Evolutionary conservation across 2,888 invertebrate species (phyloP), one percentile per base, ranked within the genome.

Genomic region (Dermolepida albohirtum): DNA sequence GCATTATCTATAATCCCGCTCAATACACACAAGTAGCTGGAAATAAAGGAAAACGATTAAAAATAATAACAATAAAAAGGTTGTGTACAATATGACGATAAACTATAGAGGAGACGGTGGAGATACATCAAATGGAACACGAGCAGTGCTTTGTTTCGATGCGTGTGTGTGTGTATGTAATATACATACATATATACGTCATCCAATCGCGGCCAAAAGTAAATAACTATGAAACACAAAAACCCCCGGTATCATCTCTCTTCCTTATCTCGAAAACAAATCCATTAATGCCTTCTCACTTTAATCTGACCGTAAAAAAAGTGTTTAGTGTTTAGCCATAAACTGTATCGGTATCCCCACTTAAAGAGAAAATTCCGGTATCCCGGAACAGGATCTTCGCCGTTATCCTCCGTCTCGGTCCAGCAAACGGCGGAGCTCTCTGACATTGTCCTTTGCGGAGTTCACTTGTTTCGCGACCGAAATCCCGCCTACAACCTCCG

Each of bases 251-350:
- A 29, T 65, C 73, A 72, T 73, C 72, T 67, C 63, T 72, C 73
- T 77, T 78, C 74, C 78, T 78, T 79, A 77, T 75, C 75, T 57
- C 75, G 77, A 77, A 78, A 78, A 78, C 79, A 79, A 79, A 79
- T 78, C 79, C 78, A 77, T 78, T 79, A 78, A 78, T 76, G 72
- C 78, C 77, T 77, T 79, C 80, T 79, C 79, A 73, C 79, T 80
- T 78, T 80, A 80, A 80, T 80, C 80, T 75, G 74, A 77, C 79
- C 80, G 74, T 80, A 80, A 82, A 81, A 79, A 82, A 81, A 82
- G 79, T 81, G 81, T 82, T 82, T 80, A 81, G 80, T 78, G 81
- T 80, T 82, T 81, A 80, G 79, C 79, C 81, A 80, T 82, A 82
- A 82, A 82, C 80, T 81, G 80, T 81, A 81, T 81, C 80, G 79